Evolutionary conservation across 1,140 invertebrate genomes (phyloP).

Genomic region (Lucilia sericata): DNA sequence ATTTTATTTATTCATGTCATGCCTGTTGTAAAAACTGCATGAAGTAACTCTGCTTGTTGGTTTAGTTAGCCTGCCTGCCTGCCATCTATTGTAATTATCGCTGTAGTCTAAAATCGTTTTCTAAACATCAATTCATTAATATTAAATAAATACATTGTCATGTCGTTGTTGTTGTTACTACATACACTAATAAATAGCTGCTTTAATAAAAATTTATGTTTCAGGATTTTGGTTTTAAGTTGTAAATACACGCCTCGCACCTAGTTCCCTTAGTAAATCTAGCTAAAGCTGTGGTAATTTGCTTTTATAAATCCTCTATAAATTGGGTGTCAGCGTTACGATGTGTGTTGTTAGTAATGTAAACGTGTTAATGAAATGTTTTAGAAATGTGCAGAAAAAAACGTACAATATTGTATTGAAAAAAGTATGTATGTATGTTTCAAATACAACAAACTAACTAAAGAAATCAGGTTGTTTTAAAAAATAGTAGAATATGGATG

Average conservation of each 20-base stretch:
- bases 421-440: not conserved
- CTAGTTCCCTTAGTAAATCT: not conserved
- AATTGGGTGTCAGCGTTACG: not conserved
- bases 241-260: not conserved
- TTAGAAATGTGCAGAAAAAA: not conserved
- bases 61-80: not conserved
- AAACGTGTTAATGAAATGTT: not conserved
- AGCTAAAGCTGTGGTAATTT: not conserved
- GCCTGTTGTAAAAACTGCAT: not conserved
- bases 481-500: not conserved
- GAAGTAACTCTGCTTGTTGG: no score
- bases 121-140: conserved; percentile 7
- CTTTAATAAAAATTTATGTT: not conserved
- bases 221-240: not conserved
- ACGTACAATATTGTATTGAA: not conserved
- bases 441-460: no score
- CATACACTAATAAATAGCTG: not conserved
- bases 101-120: not conserved
- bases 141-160: conserved; percentile 16
- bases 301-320: not conserved
- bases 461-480: no score
- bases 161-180: not conserved
- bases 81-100: not conserved
- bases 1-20: no score
- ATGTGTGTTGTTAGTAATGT: not conserved